A percentile compares a stretch with the other conserved stretches of the same genome.
These are phyloP conservation scores for Scomber scombrus DNA, from an alignment of 2,113 vertebrate species.

Conservation along the genomic window DNA sequence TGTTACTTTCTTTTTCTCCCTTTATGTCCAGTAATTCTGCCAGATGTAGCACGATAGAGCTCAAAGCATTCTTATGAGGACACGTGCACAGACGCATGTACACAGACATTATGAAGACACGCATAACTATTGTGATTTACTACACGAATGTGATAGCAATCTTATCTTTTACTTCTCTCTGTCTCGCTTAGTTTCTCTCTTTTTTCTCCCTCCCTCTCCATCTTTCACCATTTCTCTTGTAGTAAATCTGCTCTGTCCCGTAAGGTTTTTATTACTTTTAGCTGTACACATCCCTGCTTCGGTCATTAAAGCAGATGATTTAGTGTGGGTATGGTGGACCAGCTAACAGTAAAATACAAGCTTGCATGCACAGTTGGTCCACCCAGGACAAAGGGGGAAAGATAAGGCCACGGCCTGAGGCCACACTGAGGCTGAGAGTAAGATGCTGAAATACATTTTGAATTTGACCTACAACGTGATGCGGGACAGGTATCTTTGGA, in stretches of 20 bases:
- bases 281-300: constrained; percentile 29
- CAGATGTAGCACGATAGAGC: constrained; percentile 51
- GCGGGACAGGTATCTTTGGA: background rate
- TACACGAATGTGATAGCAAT: constrained; percentile 43
- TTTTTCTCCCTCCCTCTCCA: background rate
- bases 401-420: constrained; percentile 23
- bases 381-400: constrained; percentile 29
- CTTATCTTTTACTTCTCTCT: constrained; percentile 64
- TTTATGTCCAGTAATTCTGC: constrained; percentile 35
- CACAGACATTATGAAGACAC: background rate
- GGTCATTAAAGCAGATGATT: constrained; percentile 75
- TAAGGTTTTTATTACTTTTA: constrained; percentile 70
- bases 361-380: constrained; percentile 14
- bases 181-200: constrained; percentile 17
- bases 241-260: constrained; percentile 63
- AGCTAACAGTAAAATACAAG: constrained; percentile 35
- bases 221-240: constrained; percentile 10
- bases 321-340: constrained; percentile 47
- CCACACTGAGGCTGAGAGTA: background rate
- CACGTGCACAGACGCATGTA: background rate
- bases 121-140: constrained; percentile 61
- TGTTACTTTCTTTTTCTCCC: constrained; percentile 27
- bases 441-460: constrained; percentile 2
- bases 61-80: constrained; percentile 52
- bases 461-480: background rate